phyloP scores from a whole-genome alignment of 1,140 invertebrate species.

The Polypedilum pembai region DNA sequence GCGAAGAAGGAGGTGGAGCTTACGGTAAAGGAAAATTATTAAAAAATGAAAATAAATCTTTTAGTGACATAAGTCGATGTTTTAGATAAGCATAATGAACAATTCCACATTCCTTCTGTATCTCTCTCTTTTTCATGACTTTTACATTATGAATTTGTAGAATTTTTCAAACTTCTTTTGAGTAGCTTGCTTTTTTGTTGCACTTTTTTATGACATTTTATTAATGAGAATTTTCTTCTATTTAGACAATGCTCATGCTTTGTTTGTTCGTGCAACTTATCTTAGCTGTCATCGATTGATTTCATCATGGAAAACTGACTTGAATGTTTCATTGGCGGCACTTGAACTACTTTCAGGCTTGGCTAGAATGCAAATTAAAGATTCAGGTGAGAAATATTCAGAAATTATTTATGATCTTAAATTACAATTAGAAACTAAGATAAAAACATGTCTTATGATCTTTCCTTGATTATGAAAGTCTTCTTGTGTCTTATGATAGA shows the following conservation, averaged over 20 bases:
- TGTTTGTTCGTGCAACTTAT: conserved; percentile 86
- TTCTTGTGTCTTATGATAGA: too few relatives aligned
- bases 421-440: too few relatives aligned
- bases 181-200: not conserved
- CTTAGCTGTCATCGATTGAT: conserved; percentile 89
- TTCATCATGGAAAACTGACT: conserved; percentile 90
- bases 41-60: too few relatives aligned
- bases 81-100: not conserved
- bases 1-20: not conserved
- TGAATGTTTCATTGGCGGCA: conserved; percentile 90
- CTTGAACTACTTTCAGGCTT: conserved; percentile 84
- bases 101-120: not conserved
- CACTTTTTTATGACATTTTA: not conserved
- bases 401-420: too few relatives aligned
- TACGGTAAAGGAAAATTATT: not conserved
- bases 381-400: conserved; percentile 58
- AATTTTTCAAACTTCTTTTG: not conserved
- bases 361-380: conserved; percentile 74
- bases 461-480: too few relatives aligned
- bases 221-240: not conserved
- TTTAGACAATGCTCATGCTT: conserved; percentile 48
- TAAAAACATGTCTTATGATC: too few relatives aligned
- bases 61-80: not conserved
- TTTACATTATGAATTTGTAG: not conserved
- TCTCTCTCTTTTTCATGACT: too few relatives aligned